These are phyloP conservation scores for Hippolais icterina DNA, from an alignment of 2,113 vertebrate species.

Conservation along the genomic window DNA sequence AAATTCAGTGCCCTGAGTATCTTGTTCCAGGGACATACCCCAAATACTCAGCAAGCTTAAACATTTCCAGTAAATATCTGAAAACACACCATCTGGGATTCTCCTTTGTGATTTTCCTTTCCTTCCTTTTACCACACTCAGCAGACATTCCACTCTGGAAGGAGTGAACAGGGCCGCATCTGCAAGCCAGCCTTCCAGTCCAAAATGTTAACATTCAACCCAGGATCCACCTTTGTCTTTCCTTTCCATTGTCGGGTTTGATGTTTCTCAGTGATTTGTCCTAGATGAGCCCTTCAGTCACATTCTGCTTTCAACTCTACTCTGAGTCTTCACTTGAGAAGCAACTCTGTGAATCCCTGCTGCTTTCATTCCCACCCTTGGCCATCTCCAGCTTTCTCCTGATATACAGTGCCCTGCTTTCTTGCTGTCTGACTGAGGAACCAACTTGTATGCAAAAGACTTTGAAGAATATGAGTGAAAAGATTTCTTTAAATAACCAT, in stretches of 20 bases:
- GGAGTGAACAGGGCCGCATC: background rate
- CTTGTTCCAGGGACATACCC: background rate
- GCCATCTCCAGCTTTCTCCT: background rate
- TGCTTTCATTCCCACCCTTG: background rate
- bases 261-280: background rate
- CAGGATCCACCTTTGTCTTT: background rate
- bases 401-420: background rate
- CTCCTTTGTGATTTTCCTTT: conserved; percentile 10
- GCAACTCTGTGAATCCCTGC: background rate
- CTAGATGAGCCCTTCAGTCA: background rate
- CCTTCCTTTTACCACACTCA: background rate
- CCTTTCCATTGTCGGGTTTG: background rate
- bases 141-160: background rate
- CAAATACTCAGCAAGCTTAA: background rate
- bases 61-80: background rate
- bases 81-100: conserved; percentile 8
- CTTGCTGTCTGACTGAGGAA: background rate
- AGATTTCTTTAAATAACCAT: background rate
- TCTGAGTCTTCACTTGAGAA: background rate
- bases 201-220: background rate
- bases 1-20: background rate
- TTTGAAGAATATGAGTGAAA: background rate
- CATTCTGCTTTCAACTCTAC: background rate
- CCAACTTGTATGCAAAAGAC: background rate
- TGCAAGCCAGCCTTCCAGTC: background rate